Evolutionary conservation across 2,113 vertebrate genomes (phyloP), one percentile per base, ranked within the genome.

Genomic region (Carassius auratus): DNA sequence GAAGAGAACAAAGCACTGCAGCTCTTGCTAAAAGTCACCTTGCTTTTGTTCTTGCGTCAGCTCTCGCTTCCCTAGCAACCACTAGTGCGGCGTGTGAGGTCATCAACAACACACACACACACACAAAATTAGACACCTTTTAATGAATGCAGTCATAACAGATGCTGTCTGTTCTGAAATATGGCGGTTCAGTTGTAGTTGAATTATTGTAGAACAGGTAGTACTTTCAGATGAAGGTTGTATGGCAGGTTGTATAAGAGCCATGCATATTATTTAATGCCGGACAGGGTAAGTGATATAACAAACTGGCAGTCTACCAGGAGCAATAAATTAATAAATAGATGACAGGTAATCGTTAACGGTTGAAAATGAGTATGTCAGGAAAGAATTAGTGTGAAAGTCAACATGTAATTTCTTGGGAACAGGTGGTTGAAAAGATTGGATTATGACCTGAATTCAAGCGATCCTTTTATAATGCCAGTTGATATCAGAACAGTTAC

Each of bases 11-110:
- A 21, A 89, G 79, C 88, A 85, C 83, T 89, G 89, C 79, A 36
- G 86, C 87, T 87, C 85, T 89, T 75, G 81, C 13, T 84, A 89
- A 93, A 92, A 89, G 90, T 92, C 90, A 93, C 90, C 92, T 90
- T 92, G 88, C 87, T 88, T 45, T 14, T 61, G 74, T 84, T 59
- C 81, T 90, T 92, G 89, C 86, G 86, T 45, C 8, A 50, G 69
- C 83, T 59, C 81, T 88, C 38, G 77, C 69, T 81, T 78, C 84
- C 76, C 50, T 42, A 80, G 69, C 83, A 79, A 74, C 79, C 30
- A 15, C 38, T 62, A 12, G 42, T 74, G 84, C 80, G 2, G 74
- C 74, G 55, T 77, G 33, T 78, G 81, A 36, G n/a, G 19, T 76
- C 23, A 64, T 64, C 79, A 66, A 50, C 78, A 48, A 48, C 45